These are phyloP conservation scores for Enhydra lutris DNA, from an alignment of 2,113 vertebrate species.

Conservation along the genomic window DNA sequence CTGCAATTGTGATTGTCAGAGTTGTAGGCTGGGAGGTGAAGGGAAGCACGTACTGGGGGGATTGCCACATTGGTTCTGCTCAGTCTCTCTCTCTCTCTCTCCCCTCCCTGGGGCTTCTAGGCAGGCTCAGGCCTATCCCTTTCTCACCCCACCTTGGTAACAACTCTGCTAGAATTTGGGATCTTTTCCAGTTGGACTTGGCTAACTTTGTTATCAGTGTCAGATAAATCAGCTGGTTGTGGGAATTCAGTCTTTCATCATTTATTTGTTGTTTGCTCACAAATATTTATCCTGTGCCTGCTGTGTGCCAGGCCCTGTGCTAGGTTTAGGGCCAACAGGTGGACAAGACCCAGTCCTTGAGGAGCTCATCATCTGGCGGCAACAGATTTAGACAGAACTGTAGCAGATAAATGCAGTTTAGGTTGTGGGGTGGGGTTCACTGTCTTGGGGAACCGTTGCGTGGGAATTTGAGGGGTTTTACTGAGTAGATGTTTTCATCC, in stretches of 20 bases:
- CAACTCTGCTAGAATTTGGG: not conserved
- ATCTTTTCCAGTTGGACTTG: not conserved
- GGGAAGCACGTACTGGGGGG: accelerated
- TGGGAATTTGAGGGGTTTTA: not conserved
- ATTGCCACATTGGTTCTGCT: not conserved
- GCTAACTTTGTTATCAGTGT: not conserved
- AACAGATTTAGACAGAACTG: not conserved
- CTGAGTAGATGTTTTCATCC: not conserved
- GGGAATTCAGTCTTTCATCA: not conserved
- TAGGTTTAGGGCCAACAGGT: not conserved
- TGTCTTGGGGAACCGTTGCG: not conserved
- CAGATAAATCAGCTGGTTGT: not conserved
- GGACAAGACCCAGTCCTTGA: not conserved
- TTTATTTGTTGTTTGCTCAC: not conserved
- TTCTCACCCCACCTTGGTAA: not conserved
- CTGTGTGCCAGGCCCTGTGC: not conserved
- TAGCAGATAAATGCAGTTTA: not conserved
- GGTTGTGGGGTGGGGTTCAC: not conserved
- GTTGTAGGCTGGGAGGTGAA: not conserved
- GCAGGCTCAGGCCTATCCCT: not conserved
- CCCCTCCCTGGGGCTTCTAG: not conserved
- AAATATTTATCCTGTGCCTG: not conserved
- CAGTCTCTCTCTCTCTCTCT: not conserved
- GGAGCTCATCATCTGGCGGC: not conserved
- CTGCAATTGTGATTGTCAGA: not conserved